These are phyloP conservation scores for Spilosoma lubricipeda DNA, from an alignment of 2,888 invertebrate species.

Conservation along the genomic window DNA sequence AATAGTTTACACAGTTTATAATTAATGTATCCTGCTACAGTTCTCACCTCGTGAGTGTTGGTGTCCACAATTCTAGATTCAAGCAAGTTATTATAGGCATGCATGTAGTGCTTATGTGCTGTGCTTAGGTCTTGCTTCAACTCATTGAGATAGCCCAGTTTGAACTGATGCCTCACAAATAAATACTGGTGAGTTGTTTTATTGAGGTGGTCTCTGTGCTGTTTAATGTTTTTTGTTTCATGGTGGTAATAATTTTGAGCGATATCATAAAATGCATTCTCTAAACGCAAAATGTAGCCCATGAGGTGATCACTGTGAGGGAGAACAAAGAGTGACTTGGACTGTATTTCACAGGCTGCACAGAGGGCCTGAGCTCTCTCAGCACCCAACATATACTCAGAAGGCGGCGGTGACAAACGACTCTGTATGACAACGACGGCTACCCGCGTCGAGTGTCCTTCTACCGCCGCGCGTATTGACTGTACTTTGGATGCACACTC, in stretches of 20 bases:
- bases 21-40: constrained; percentile 97
- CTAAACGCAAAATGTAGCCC: constrained; percentile 91
- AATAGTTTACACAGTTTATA: constrained; percentile 97
- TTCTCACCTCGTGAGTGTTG: constrained; percentile 97
- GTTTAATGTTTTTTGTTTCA: constrained; percentile 94
- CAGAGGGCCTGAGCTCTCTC: constrained; percentile 97
- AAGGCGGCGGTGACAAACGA: constrained; percentile 90
- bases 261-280: constrained; percentile 97
- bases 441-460: constrained; percentile 91
- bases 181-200: constrained; percentile 96
- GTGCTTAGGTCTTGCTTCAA: constrained; percentile 95
- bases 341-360: constrained; percentile 95
- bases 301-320: constrained; percentile 96
- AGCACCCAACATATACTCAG: constrained; percentile 94
- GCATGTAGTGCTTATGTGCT: constrained; percentile 94
- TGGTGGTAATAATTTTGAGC: constrained; percentile 97
- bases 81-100: constrained; percentile 95
- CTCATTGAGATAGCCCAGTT: constrained; percentile 98
- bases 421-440: constrained; percentile 97
- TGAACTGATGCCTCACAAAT: constrained; percentile 98
- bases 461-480: constrained; percentile 90
- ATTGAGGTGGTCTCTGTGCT: constrained; percentile 95
- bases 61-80: constrained; percentile 96
- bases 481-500: constrained; percentile 97
- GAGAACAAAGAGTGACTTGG: constrained; percentile 96